Evolutionary conservation across 2,797 vertebrate genomes (phyloP).

Genomic region (Oreochromis mossambicus): DNA sequence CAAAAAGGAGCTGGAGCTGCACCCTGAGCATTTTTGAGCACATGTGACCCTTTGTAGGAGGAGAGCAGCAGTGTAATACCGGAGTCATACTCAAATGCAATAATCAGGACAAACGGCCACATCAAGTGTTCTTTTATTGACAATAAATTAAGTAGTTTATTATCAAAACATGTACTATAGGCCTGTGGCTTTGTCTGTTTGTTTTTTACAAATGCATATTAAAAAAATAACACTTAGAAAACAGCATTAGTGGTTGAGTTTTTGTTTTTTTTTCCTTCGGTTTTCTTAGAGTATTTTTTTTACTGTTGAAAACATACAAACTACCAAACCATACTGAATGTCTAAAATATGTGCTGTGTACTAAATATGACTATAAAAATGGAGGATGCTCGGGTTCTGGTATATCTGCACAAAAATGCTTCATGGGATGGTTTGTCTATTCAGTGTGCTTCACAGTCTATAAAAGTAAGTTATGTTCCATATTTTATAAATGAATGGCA

Average conservation of each 20-base stretch:
- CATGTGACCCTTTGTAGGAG: background rate
- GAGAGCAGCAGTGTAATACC: background rate
- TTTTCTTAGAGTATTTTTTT: constrained; percentile 22
- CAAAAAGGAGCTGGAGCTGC: constrained; percentile 90
- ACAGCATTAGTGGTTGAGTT: constrained; percentile 60
- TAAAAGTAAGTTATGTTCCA: constrained; percentile 33
- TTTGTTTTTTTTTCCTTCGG: background rate
- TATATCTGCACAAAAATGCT: background rate
- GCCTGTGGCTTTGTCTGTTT: constrained; percentile 68
- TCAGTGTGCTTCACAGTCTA: constrained; percentile 38
- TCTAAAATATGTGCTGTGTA: constrained; percentile 34
- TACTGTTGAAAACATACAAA: constrained; percentile 59
- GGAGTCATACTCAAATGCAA: background rate
- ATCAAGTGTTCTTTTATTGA: constrained; percentile 74
- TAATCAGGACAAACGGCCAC: constrained; percentile 10
- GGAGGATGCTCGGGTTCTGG: background rate
- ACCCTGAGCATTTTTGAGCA: constrained; percentile 87
- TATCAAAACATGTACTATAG: constrained; percentile 73
- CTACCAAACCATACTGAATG: constrained; percentile 47
- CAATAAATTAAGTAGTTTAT: constrained; percentile 79
- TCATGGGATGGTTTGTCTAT: constrained; percentile 20
- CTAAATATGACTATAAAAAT: constrained; percentile 38
- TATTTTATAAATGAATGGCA: constrained; percentile 40
- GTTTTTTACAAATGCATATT: constrained; percentile 72
- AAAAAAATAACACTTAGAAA: constrained; percentile 76